Conservation (phyloP, 2,113 vertebrate species). For the Ochotona princeps region DNA sequence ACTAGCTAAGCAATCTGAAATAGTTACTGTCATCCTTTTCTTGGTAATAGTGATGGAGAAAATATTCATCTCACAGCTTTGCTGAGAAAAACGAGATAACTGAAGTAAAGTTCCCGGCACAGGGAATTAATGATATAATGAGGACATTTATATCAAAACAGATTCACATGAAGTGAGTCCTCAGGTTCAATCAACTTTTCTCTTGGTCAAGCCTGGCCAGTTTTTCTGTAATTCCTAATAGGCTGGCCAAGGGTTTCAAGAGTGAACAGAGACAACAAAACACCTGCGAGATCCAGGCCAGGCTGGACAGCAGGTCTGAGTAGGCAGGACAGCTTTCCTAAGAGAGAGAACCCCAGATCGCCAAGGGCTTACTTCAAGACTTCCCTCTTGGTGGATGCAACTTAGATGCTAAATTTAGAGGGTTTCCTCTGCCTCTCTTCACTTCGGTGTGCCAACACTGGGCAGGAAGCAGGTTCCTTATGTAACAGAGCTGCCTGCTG, state of each 20-base stretch:
- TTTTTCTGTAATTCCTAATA: not conserved
- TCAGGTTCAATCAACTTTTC: not conserved
- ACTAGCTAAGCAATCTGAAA: conserved; percentile 14
- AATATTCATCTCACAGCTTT: not conserved
- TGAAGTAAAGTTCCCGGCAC: not conserved
- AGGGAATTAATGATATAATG: not conserved
- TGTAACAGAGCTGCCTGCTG: conserved; percentile 32
- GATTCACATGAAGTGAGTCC: not conserved
- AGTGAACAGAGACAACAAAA: not conserved
- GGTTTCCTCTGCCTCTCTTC: conserved; percentile 26
- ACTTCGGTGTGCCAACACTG: conserved; percentile 48
- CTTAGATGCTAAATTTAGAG: conserved; percentile 52
- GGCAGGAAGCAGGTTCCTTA: conserved; percentile 42
- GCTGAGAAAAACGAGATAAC: conserved; percentile 23
- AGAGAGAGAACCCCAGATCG: conserved; percentile 3
- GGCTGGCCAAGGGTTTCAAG: not conserved
- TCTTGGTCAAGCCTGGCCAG: not conserved
- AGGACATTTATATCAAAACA: not conserved
- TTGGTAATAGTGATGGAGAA: not conserved
- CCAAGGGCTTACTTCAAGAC: conserved; percentile 55
- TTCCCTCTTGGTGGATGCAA: conserved; percentile 49
- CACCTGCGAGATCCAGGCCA: conserved; percentile 48
- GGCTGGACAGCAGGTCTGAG: not conserved
- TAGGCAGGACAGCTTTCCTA: not conserved
- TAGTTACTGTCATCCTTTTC: conserved; percentile 4